A percentile compares a stretch with the other conserved stretches of the same genome.
These are phyloP conservation scores for Phylloscopus whistleri DNA, from an alignment of 2,113 vertebrate species.

Conservation along the genomic window DNA sequence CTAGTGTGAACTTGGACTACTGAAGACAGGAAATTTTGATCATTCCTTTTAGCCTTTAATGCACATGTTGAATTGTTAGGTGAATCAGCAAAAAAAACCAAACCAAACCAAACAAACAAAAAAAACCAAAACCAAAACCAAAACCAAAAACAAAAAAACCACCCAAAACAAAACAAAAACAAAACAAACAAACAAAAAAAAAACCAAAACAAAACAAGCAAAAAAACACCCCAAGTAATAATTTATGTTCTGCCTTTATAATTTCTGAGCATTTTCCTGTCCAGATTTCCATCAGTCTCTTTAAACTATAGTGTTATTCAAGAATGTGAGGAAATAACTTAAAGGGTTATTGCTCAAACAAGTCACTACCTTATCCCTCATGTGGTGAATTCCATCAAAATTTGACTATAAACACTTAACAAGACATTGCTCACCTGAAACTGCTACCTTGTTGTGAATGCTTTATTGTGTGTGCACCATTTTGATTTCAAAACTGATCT, in stretches of 20 bases:
- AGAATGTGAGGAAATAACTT: background rate
- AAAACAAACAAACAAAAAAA: too few relatives aligned
- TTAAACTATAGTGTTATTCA: background rate
- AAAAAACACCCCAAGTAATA: too few relatives aligned
- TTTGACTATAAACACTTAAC: background rate
- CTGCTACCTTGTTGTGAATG: background rate
- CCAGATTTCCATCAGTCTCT: background rate
- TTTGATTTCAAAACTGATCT: background rate
- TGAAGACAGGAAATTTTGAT: background rate
- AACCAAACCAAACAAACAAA: background rate
- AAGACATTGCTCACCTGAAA: background rate
- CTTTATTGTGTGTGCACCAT: background rate
- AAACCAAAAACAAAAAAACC: too few relatives aligned
- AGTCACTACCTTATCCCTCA: background rate
- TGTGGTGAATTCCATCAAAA: background rate
- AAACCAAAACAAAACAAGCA: too few relatives aligned
- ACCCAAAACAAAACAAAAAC: too few relatives aligned
- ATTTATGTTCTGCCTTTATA: background rate
- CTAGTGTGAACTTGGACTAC: background rate
- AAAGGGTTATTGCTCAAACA: background rate
- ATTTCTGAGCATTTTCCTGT: background rate
- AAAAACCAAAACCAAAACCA: too few relatives aligned
- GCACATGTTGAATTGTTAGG: background rate
- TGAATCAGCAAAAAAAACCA: background rate
- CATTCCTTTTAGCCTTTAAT: background rate